phyloP scores from a whole-genome alignment of 2,888 invertebrate species.

The Dolichomitus sp. region DNA sequence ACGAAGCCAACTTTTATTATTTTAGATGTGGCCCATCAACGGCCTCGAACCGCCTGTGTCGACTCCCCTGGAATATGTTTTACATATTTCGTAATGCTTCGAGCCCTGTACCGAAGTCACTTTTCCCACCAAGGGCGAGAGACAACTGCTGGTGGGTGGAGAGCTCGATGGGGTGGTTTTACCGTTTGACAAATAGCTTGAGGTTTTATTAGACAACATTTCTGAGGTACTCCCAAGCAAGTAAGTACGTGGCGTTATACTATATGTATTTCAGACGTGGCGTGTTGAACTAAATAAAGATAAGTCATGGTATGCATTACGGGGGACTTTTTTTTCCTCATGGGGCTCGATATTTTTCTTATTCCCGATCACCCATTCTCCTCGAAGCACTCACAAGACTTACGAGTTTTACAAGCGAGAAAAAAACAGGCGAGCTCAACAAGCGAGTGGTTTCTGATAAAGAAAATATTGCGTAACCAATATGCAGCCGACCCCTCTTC shows the following conservation, averaged over 20 bases:
- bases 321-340: slow-evolving; percentile 21
- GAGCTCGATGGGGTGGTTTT: slow-evolving; percentile 50
- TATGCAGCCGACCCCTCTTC: slow-evolving; percentile 43
- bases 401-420: slow-evolving; percentile 57
- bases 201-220: slow-evolving; percentile 83
- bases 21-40: slow-evolving; percentile 84
- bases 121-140: slow-evolving; percentile 6
- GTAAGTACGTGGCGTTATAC: slow-evolving; percentile 42
- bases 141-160: slow-evolving; percentile 33
- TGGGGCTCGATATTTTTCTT: slow-evolving; percentile 38
- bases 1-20: slow-evolving; percentile 85
- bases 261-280: slow-evolving; percentile 4
- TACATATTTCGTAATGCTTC: slow-evolving; percentile 79
- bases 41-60: slow-evolving; percentile 50
- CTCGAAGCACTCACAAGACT: slow-evolving; percentile 48
- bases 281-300: slow-evolving; percentile 55
- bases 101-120: slow-evolving; percentile 27
- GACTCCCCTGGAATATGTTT: slow-evolving; percentile 77
- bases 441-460: slow-evolving; percentile 60
- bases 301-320: slow-evolving; percentile 25
- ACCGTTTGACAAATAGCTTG: slow-evolving; percentile 83
- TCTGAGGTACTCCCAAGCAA: slow-evolving; percentile 78
- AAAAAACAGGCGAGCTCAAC: slow-evolving; percentile 29
- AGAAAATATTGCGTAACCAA: slow-evolving; percentile 66
- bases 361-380: slow-evolving; percentile 49